Evolutionary conservation across 1,140 invertebrate genomes (phyloP).

Genomic region (Triops cancriformis): DNA sequence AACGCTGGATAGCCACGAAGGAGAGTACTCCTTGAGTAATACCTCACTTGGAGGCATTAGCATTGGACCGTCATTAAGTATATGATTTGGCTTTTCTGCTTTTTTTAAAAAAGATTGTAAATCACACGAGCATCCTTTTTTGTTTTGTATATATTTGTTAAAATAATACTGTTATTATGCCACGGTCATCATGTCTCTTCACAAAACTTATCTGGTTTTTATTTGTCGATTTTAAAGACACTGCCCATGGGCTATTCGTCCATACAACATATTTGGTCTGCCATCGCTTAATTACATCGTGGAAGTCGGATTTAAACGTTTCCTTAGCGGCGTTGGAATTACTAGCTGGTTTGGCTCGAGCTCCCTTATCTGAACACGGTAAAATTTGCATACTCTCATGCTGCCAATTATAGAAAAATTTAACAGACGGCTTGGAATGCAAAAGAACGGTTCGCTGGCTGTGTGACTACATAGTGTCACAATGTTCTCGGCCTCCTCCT

Average conservation of each 20-base stretch:
- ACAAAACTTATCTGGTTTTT: too few relatives aligned
- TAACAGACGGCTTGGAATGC: slow-evolving; percentile 69
- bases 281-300: slow-evolving; percentile 85
- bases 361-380: slow-evolving; percentile 77
- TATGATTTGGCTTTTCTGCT: background rate
- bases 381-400: slow-evolving; percentile 31
- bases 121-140: background rate
- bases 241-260: slow-evolving; percentile 77
- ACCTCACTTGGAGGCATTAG: background rate
- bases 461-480: slow-evolving; percentile 92
- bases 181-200: too few relatives aligned
- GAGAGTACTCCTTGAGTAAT: background rate
- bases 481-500: slow-evolving; percentile 83
- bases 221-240: slow-evolving; percentile 48
- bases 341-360: slow-evolving; percentile 74
- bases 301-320: slow-evolving; percentile 91
- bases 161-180: too few relatives aligned
- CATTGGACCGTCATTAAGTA: slow-evolving; percentile 7
- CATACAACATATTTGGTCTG: slow-evolving; percentile 86
- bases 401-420: slow-evolving; percentile 14
- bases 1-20: slow-evolving; percentile 19
- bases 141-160: too few relatives aligned
- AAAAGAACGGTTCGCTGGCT: slow-evolving; percentile 94
- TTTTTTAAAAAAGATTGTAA: background rate
- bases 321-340: slow-evolving; percentile 88